Evolutionary conservation across 2,113 vertebrate species (phyloP).

Genomic region (Protobothrops mucrosquamatus): DNA sequence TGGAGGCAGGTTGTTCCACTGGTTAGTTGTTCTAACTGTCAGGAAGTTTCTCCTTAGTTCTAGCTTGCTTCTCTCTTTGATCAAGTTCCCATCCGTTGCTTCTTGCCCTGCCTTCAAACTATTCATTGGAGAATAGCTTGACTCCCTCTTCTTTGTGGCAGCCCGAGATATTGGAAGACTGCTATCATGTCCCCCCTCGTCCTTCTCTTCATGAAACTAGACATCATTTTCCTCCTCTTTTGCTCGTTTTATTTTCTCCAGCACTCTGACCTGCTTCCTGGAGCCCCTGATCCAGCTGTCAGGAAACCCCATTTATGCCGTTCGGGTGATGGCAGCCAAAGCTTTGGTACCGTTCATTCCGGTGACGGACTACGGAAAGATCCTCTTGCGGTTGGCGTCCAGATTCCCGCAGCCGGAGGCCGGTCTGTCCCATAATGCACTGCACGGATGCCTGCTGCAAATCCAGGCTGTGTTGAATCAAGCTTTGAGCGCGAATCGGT

Average conservation of each 20-base stretch:
- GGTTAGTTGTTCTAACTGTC: too few species aligned
- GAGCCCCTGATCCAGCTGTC: constrained; percentile 75
- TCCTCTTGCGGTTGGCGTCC: constrained; percentile 68
- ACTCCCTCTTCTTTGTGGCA: too few species aligned
- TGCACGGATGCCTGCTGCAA: constrained; percentile 84
- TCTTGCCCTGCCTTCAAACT: too few species aligned
- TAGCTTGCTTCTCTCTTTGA: too few species aligned
- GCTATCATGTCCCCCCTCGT: too few species aligned
- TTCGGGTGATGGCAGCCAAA: constrained; percentile 80
- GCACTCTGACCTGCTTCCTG: constrained; percentile 71
- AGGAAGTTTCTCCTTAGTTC: too few species aligned
- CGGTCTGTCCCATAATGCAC: constrained; percentile 72
- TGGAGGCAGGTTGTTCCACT: too few species aligned
- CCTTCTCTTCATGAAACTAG: too few species aligned
- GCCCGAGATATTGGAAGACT: too few species aligned
- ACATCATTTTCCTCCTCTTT: rapidly evolving
- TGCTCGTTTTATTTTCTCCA: constrained; percentile 43
- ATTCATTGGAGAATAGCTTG: too few species aligned
- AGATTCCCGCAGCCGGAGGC: constrained; percentile 43
- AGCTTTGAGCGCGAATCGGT: constrained; percentile 52
- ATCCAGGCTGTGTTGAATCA: constrained; percentile 67
- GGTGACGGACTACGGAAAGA: constrained; percentile 51
- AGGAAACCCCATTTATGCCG: constrained; percentile 77
- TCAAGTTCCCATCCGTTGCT: too few species aligned
- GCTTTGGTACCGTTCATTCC: constrained; percentile 78